Evolutionary conservation across 2,797 vertebrate species (phyloP), one percentile per base, ranked within the genome.

Genomic region (Neosilurus mollespiculum): DNA sequence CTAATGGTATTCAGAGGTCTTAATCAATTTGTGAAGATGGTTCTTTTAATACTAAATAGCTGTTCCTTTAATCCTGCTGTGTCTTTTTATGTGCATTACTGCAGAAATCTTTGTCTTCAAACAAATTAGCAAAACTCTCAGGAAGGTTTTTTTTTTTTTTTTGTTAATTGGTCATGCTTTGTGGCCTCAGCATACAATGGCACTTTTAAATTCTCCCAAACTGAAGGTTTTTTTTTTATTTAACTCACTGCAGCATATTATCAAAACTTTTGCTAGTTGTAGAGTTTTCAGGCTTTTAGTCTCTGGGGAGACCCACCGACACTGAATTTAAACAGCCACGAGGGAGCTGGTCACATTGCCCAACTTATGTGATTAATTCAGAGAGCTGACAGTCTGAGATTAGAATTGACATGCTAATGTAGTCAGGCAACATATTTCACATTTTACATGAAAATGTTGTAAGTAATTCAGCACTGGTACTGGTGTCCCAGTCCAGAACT

Each of bases 401-500:
- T 58, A 22, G 66, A 37, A 70, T 71, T 80, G 59, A 85, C 83
- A 76, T 49, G 66, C 83, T 85, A 83, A 87, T 89, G 83, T 84
- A 85, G 86, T 85, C 72, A 86, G 73, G 65, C 84, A 83, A 64
- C 78, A 79, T 20, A 20, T 84, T 84, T 83, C 67, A 77, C 59
- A 81, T 86, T 85, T 85, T 81, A 71, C 80, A 84, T 84, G 61
- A 80, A 87, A 86, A 83, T 62, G 65, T 56, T 64, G 49, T 87
- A 81, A 87, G 87, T 85, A 86, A 83, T 64, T 59, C 51, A 72
- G 56, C 65, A 87, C 26, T 22, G 34, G 66, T 34, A 43, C 37
- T 43, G 49, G 62, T 64, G 80, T 24, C 34, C 69, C 83, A 78
- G 53, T 69, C 76, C n/a, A 72, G 30, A 72, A 76, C 30, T 30